Evolutionary conservation across 1,140 invertebrate genomes (phyloP), one percentile per base, ranked within the genome.

Genomic region (Cecropterus lyciades): DNA sequence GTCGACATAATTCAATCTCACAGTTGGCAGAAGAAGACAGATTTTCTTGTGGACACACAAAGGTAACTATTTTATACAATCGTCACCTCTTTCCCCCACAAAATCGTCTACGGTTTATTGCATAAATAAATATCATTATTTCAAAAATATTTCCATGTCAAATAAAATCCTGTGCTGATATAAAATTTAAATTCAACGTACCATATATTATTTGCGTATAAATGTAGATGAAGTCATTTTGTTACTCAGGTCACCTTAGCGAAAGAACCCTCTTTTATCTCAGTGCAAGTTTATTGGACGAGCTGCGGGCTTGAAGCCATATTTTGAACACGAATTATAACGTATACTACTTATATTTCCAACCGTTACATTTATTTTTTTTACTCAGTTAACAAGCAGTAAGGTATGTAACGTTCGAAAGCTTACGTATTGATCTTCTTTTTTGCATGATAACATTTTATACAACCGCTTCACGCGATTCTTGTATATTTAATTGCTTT

Each of bases 1-100:
- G 93, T 20, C 89, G 95, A 27, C 69, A 84, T 52, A 73, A 80
- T 63, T 81, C 81, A 6, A 65, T 77, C 17, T 80, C 85, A 8
- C 78, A 81, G 6, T 60, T 82, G 64, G 66, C 65, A 40, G 70
- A 80, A 55, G 82, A 87, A 56, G 86, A 88, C 27, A 74, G 74
- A 53, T 57, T 84, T 11, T 76, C 82, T 14, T 83, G 67, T 68
- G 81, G 73, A 72, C 53, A 78, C 52, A 79, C 81, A 76, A 89
- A 91, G 87, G 87, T 91, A 89, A 80, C 75, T 79, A 76, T 80
- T 49, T 1, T 11, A 37, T 11, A n/a, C 7, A n/a, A 37, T 37
- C 1, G 9, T 2, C 33, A 37, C 7, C 7, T 65, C 57, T 4
- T 63, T 1, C n/a, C n/a, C 1, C 30, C 0, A 8, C n/a, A 27